These are phyloP conservation scores for Tokudaia tokunoshimensis DNA, from an alignment of 2,797 vertebrate genomes.

Conservation along the genomic window DNA sequence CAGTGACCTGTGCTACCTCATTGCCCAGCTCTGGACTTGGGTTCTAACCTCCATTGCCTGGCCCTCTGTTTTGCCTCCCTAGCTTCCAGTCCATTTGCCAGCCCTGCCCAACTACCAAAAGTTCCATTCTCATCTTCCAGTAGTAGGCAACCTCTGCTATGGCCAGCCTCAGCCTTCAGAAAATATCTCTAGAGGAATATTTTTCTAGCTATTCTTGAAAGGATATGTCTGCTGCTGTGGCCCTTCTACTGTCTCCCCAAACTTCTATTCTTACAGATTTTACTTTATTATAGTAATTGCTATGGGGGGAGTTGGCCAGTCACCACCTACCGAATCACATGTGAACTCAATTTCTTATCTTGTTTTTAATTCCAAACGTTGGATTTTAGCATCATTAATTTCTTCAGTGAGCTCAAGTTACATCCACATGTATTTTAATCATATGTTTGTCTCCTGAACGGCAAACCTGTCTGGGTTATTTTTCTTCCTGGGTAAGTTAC, in stretches of 20 bases:
- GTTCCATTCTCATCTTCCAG: background rate
- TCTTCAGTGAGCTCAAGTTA: background rate
- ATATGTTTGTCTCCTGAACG: conserved; percentile 22
- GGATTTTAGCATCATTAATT: background rate
- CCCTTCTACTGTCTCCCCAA: background rate
- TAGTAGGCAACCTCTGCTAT: background rate
- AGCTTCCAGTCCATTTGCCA: background rate
- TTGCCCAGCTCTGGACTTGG: background rate
- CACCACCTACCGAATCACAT: background rate
- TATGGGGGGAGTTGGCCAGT: background rate
- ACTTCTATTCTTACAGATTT: background rate
- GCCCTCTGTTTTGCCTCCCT: background rate
- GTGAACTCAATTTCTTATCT: conserved; percentile 1
- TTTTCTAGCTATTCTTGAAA: background rate
- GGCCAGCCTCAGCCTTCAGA: background rate
- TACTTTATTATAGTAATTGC: background rate
- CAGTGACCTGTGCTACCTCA: too few relatives aligned
- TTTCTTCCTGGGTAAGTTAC: conserved; percentile 35
- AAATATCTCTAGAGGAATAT: background rate
- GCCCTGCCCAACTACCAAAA: background rate
- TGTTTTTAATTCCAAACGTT: background rate
- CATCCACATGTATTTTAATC: background rate
- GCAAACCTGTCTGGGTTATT: background rate
- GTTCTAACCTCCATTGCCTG: background rate
- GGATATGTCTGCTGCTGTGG: background rate